Conservation (phyloP, 2,888 invertebrate genomes). For the Tinea pellionella region DNA sequence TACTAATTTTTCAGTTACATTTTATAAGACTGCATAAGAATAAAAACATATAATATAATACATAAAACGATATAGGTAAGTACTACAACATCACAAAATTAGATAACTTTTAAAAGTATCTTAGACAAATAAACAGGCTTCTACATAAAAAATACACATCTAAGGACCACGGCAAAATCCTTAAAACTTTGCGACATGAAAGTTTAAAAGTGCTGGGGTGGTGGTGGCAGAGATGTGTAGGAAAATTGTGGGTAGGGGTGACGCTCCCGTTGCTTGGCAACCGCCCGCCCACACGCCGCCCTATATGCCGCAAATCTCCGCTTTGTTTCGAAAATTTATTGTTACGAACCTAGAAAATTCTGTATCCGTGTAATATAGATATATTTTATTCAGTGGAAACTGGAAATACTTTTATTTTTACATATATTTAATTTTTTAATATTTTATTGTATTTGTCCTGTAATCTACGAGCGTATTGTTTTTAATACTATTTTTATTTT, state of each 20-base stretch:
- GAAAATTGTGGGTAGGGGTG: slow-evolving; percentile 7
- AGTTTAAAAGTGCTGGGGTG: slow-evolving; percentile 66
- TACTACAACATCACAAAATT: too few relatives aligned
- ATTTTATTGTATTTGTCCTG: too few relatives aligned
- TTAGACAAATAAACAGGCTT: neutral
- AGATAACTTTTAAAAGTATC: neutral
- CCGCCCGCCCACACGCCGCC: slow-evolving; percentile 39
- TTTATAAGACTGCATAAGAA: too few relatives aligned
- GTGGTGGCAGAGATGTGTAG: slow-evolving; percentile 22
- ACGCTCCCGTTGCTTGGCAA: slow-evolving; percentile 45
- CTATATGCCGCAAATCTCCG: slow-evolving; percentile 60
- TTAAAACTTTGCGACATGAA: slow-evolving; percentile 68
- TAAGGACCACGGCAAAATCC: slow-evolving; percentile 62
- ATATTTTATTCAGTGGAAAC: neutral
- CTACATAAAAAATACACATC: slow-evolving; percentile 43
- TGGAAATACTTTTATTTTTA: neutral
- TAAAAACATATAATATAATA: too few relatives aligned
- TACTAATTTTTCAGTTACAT: too few relatives aligned
- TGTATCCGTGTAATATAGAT: neutral
- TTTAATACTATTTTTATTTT: too few relatives aligned
- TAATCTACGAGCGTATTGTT: too few relatives aligned
- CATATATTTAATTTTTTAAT: too few relatives aligned
- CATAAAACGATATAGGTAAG: too few relatives aligned
- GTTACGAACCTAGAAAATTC: slow-evolving; percentile 27
- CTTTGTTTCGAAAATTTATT: slow-evolving; percentile 54